These are phyloP conservation scores for Heterotilapia buettikoferi DNA, from an alignment of 2,113 vertebrate genomes.

Conservation along the genomic window DNA sequence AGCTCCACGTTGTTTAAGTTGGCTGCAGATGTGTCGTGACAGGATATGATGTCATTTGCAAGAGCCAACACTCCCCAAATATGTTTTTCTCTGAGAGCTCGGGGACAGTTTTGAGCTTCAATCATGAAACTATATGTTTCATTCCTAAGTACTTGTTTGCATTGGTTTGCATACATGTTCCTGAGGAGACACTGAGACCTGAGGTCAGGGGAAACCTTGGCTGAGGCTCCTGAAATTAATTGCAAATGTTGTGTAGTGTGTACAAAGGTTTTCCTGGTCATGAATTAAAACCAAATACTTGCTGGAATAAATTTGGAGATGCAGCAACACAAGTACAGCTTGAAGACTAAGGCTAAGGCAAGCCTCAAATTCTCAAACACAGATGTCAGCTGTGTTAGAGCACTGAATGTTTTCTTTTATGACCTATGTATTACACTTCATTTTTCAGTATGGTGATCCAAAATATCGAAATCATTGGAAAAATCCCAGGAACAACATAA, in stretches of 20 bases:
- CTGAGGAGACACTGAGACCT: constrained; percentile 22
- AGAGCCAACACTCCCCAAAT: background rate
- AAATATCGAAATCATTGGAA: background rate
- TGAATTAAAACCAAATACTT: background rate
- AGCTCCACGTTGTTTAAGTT: constrained; percentile 3
- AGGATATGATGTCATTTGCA: constrained; percentile 2
- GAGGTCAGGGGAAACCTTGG: background rate
- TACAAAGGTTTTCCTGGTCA: background rate
- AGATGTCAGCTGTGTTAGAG: background rate
- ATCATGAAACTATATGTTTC: background rate
- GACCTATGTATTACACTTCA: background rate
- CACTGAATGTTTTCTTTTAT: background rate
- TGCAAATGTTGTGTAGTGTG: background rate
- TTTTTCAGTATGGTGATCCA: background rate
- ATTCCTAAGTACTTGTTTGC: background rate
- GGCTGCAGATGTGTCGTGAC: constrained; percentile 47
- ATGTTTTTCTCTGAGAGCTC: background rate
- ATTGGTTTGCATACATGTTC: background rate
- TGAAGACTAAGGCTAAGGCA: background rate
- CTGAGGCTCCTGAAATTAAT: constrained; percentile 7
- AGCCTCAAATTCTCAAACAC: background rate
- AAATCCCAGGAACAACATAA: background rate
- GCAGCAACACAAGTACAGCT: background rate
- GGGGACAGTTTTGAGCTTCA: background rate
- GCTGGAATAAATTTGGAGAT: background rate